Percentiles rank a stretch among this genome's conserved stretches.
phyloP scores from a whole-genome alignment of 2,888 invertebrate species.

The Crematogaster levior region DNA sequence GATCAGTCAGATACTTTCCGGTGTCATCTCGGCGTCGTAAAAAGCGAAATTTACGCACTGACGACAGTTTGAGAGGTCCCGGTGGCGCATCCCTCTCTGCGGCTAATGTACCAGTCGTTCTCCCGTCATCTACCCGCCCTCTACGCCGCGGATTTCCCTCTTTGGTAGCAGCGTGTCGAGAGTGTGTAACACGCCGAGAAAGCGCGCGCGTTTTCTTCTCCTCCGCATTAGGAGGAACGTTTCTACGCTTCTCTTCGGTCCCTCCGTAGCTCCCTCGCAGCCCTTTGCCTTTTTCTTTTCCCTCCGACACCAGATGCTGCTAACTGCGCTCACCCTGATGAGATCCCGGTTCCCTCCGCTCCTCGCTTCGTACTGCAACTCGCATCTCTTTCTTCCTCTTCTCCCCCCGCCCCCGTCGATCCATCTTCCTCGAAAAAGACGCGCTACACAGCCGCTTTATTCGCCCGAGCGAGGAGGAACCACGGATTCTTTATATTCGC shows the following conservation, averaged over 20 bases:
- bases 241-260: conserved; percentile 59
- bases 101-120: conserved; percentile 77
- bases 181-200: conserved; percentile 57
- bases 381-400: conserved; percentile 40
- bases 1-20: conserved; percentile 10
- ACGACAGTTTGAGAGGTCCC: conserved; percentile 82
- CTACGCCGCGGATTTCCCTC: conserved; percentile 55
- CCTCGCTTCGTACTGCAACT: conserved; percentile 28
- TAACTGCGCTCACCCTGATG: conserved; percentile 76
- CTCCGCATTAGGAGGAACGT: conserved; percentile 66
- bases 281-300: conserved; percentile 51
- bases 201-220: conserved; percentile 59
- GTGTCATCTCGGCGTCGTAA: conserved; percentile 25
- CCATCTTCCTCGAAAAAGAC: conserved; percentile 51
- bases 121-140: conserved; percentile 48
- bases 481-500: conserved; percentile 49
- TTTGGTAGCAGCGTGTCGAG: conserved; percentile 52
- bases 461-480: conserved; percentile 30
- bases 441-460: conserved; percentile 41
- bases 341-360: conserved; percentile 58
- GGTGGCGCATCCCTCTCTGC: conserved; percentile 69
- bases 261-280: conserved; percentile 11
- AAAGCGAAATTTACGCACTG: conserved; percentile 74
- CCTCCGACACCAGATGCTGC: conserved; percentile 77
- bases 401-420: conserved; percentile 7